Percentiles rank a stretch among this genome's conserved stretches.
Evolutionary conservation across 2,113 vertebrate genomes (phyloP).

Genomic region (Prinia subflava): DNA sequence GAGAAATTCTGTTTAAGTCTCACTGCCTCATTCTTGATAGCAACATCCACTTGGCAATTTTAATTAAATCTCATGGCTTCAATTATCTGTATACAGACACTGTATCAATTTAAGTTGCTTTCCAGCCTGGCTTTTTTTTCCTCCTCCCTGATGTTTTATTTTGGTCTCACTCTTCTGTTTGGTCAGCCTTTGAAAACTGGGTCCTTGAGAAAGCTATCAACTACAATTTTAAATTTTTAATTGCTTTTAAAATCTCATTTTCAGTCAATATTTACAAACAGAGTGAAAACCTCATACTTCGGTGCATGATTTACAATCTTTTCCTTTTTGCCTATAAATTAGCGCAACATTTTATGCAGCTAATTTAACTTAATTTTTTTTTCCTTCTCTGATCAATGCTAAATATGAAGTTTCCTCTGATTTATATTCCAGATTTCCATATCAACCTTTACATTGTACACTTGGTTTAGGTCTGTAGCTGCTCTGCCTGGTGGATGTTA

Average conservation of each 20-base stretch:
- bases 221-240: neutral
- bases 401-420: neutral
- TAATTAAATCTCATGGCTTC: slow-evolving; percentile 52
- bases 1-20: neutral
- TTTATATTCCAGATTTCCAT: neutral
- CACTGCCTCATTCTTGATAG: slow-evolving; percentile 3
- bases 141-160: neutral
- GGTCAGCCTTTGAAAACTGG: neutral
- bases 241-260: neutral
- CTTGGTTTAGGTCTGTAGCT: neutral
- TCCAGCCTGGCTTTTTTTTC: neutral
- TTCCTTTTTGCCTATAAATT: neutral
- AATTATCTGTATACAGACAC: slow-evolving; percentile 29
- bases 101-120: neutral
- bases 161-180: neutral
- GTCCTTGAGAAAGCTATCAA: neutral
- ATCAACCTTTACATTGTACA: neutral
- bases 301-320: neutral
- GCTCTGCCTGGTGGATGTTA: neutral
- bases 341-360: neutral
- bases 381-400: neutral
- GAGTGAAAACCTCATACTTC: neutral
- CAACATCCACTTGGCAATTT: slow-evolving; percentile 23
- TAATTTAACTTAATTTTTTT: neutral
- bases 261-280: neutral